A percentile compares a stretch with the other conserved stretches of the same genome.
Evolutionary conservation across 1,140 invertebrate genomes (phyloP).

Genomic region (Papilio polytes): DNA sequence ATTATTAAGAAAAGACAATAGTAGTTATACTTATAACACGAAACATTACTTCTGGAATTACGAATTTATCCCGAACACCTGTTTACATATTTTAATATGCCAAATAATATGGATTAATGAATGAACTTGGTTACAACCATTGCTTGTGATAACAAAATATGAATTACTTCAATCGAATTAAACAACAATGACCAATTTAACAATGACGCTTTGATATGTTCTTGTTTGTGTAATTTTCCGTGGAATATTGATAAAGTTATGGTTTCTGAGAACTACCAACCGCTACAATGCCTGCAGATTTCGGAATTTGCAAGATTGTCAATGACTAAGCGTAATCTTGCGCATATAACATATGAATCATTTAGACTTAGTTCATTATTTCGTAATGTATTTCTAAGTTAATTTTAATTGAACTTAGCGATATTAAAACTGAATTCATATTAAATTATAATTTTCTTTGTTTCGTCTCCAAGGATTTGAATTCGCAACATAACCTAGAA

Average conservation of each 20-base stretch:
- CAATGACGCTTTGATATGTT: background rate
- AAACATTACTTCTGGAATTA: too few species aligned
- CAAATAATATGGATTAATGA: background rate
- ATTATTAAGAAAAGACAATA: too few species aligned
- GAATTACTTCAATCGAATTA: background rate
- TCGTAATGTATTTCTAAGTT: too few species aligned
- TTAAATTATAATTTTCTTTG: too few species aligned
- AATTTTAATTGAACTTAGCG: too few species aligned
- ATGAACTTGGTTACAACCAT: background rate
- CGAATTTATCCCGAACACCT: background rate
- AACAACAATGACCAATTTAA: background rate
- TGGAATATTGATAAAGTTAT: background rate
- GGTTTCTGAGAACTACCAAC: background rate
- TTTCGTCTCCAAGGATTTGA: background rate
- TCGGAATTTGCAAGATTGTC: background rate
- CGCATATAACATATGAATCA: background rate
- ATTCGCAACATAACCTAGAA: background rate
- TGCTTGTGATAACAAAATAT: background rate
- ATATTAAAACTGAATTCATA: too few species aligned
- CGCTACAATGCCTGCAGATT: background rate
- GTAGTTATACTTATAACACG: too few species aligned
- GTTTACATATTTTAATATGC: background rate
- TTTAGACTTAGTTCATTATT: background rate
- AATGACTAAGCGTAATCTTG: background rate
- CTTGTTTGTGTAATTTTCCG: constrained; percentile 13